These are phyloP conservation scores for Mechanitis mazaeus DNA, from an alignment of 2,888 invertebrate genomes.

Conservation along the genomic window DNA sequence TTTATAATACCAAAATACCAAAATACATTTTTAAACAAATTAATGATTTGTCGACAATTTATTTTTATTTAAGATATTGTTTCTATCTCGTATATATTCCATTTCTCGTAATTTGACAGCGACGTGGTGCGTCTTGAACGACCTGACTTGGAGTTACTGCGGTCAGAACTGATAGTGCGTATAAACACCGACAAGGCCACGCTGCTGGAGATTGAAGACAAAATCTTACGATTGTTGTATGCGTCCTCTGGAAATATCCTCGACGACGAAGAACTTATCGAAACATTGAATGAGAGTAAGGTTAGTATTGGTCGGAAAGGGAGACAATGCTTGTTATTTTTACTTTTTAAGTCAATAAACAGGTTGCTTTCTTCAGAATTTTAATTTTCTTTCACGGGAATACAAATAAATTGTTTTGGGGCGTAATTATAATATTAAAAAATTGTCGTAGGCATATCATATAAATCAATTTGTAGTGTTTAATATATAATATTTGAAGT, in stretches of 20 bases:
- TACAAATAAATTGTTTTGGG: too few species aligned
- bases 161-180: conserved; percentile 88
- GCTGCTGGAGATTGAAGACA: conserved; percentile 90
- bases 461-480: too few species aligned
- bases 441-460: too few species aligned
- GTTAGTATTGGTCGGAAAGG: conserved; percentile 43
- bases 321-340: too few species aligned
- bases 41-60: too few species aligned
- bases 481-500: too few species aligned
- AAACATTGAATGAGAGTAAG: conserved; percentile 92
- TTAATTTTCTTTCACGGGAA: too few species aligned
- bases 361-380: too few species aligned
- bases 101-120: conserved; percentile 46
- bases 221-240: conserved; percentile 88
- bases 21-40: too few species aligned
- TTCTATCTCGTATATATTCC: background rate
- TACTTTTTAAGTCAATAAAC: too few species aligned
- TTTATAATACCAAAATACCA: too few species aligned
- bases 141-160: conserved; percentile 88
- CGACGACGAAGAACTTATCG: conserved; percentile 94
- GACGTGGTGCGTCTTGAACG: conserved; percentile 94
- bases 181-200: conserved; percentile 92
- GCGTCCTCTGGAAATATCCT: conserved; percentile 92
- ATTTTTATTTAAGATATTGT: background rate
- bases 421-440: too few species aligned